phyloP scores from a whole-genome alignment of 2,797 vertebrate genomes.

The Furcifer pardalis region DNA sequence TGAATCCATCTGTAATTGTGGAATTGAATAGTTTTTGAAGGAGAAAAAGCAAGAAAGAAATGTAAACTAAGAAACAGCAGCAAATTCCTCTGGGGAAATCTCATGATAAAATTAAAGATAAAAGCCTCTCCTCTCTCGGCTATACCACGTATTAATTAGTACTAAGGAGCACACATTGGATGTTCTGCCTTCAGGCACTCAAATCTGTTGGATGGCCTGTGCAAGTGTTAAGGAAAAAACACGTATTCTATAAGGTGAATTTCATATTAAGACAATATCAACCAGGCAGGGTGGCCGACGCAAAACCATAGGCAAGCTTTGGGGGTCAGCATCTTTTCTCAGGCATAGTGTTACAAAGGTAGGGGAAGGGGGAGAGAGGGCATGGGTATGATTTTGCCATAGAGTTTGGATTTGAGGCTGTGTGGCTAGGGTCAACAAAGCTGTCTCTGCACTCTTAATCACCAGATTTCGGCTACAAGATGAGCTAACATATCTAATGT shows the following conservation, averaged over 20 bases:
- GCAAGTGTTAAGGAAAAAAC: neutral
- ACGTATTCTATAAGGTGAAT: neutral
- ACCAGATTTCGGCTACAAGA: too few species aligned
- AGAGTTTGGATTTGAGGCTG: too few species aligned
- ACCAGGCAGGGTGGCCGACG: too few species aligned
- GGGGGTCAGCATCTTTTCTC: too few species aligned
- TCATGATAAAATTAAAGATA: neutral
- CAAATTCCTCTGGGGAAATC: neutral
- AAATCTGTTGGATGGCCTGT: neutral
- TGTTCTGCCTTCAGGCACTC: neutral
- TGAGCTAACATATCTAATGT: too few species aligned
- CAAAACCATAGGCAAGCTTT: too few species aligned
- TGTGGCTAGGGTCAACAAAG: too few species aligned
- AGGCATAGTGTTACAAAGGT: too few species aligned
- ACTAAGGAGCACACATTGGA: neutral
- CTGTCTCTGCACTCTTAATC: too few species aligned
- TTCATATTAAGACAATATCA: too few species aligned
- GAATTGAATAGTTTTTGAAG: neutral
- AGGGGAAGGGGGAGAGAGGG: too few species aligned
- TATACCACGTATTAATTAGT: neutral
- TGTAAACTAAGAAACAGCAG: neutral
- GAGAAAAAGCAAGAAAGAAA: neutral
- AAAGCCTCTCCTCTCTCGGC: neutral
- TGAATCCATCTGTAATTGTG: neutral
- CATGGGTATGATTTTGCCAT: too few species aligned